A percentile compares a stretch with the other conserved stretches of the same genome.
Evolutionary conservation across 1,140 invertebrate genomes (phyloP).

Genomic region (Trinorchestia longiramus): DNA sequence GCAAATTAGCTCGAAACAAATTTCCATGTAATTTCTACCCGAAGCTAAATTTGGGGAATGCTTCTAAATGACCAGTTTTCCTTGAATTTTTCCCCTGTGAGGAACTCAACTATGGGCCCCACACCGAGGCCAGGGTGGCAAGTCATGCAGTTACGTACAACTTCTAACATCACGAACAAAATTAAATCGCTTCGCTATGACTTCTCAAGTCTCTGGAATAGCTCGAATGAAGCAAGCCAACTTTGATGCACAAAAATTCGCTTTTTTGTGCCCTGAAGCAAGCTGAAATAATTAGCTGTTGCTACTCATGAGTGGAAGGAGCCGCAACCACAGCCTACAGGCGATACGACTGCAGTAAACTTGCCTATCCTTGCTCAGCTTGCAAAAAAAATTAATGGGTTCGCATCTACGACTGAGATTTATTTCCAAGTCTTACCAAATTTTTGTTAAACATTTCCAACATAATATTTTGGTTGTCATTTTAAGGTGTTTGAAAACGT

Average conservation of each 20-base stretch:
- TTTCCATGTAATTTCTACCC: background rate
- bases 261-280: background rate
- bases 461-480: no score
- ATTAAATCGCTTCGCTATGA: background rate
- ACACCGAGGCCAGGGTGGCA: background rate
- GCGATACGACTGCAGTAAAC: background rate
- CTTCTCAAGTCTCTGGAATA: background rate
- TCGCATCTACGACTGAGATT: background rate
- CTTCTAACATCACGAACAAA: background rate
- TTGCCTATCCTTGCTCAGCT: background rate
- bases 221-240: background rate
- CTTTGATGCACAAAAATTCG: background rate
- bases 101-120: background rate
- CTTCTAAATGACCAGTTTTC: background rate
- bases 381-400: background rate
- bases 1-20: background rate
- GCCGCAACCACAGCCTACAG: background rate
- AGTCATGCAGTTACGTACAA: background rate
- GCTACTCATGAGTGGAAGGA: background rate
- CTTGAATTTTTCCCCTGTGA: background rate
- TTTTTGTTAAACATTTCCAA: background rate
- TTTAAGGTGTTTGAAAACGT: no score
- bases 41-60: background rate
- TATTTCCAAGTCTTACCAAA: background rate
- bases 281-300: background rate